These are phyloP conservation scores for Megastigmus dorsalis DNA, from an alignment of 2,888 invertebrate genomes.

Conservation along the genomic window DNA sequence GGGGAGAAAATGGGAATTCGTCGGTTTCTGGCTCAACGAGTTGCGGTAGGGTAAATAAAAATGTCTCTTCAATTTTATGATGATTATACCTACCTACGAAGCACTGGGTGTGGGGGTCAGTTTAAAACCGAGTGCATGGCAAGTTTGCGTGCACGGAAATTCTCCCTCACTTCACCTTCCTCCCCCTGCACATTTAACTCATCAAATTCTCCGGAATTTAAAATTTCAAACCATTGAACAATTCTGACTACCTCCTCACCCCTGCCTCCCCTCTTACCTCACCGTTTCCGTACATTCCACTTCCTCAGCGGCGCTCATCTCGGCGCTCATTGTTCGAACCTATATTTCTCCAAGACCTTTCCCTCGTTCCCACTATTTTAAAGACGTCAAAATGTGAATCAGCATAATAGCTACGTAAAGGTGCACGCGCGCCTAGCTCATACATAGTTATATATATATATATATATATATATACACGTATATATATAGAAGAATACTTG, in stretches of 20 bases:
- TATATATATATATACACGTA: too few species aligned
- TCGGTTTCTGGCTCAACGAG: too few species aligned
- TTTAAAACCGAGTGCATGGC: background rate
- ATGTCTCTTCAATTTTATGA: too few species aligned
- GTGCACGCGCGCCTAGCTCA: background rate
- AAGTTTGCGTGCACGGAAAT: background rate
- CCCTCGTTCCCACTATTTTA: background rate
- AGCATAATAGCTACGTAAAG: slow-evolving; percentile 4
- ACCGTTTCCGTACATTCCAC: background rate
- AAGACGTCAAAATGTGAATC: slow-evolving; percentile 5
- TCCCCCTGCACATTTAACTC: background rate
- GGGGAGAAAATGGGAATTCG: too few species aligned
- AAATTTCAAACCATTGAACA: background rate
- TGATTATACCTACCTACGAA: too few species aligned
- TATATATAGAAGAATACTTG: slow-evolving; percentile 12
- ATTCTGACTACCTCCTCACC: too few species aligned
- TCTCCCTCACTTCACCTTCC: background rate
- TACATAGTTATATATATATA: too few species aligned
- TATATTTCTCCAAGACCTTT: slow-evolving; percentile 8
- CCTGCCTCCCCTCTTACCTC: background rate
- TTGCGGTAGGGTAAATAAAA: too few species aligned
- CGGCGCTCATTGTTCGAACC: background rate
- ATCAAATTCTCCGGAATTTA: background rate
- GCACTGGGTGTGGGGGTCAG: background rate
- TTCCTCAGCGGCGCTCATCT: too few species aligned